Conservation (phyloP, 2,797 vertebrate species). For the Sphaeramia orbicularis region DNA sequence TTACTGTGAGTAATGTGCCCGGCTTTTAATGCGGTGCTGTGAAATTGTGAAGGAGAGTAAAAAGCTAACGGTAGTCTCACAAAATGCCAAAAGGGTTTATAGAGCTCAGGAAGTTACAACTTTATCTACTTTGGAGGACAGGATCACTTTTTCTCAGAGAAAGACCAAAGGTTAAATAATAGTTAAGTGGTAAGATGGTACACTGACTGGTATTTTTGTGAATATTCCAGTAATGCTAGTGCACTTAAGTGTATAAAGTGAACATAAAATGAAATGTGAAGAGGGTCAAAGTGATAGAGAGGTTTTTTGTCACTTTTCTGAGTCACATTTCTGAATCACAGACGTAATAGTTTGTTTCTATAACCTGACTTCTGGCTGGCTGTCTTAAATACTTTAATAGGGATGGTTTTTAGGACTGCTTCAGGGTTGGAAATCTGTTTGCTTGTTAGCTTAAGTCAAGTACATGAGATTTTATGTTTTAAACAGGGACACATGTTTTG, state of each 20-base stretch:
- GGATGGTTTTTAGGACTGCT: too few relatives aligned
- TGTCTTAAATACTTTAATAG: too few relatives aligned
- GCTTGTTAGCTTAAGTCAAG: too few relatives aligned
- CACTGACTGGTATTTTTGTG: slow-evolving; percentile 55
- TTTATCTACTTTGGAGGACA: slow-evolving; percentile 14
- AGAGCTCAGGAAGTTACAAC: slow-evolving; percentile 49
- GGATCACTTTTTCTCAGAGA: slow-evolving; percentile 28
- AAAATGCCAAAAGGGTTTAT: slow-evolving; percentile 58
- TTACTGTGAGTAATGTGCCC: slow-evolving; percentile 48
- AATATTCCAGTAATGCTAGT: slow-evolving; percentile 59
- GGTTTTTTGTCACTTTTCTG: background rate
- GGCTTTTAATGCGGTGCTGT: slow-evolving; percentile 59
- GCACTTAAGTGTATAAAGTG: slow-evolving; percentile 32
- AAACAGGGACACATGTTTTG: too few relatives aligned
- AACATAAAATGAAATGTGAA: slow-evolving; percentile 20
- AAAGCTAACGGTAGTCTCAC: slow-evolving; percentile 51
- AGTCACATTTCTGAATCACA: background rate
- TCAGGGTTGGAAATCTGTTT: too few relatives aligned
- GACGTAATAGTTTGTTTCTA: too few relatives aligned
- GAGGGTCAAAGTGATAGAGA: slow-evolving; percentile 26
- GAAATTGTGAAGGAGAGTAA: slow-evolving; percentile 49
- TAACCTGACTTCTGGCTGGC: too few relatives aligned
- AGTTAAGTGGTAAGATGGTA: slow-evolving; percentile 59
- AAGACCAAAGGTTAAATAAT: slow-evolving; percentile 64
- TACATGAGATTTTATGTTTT: too few relatives aligned